phyloP scores from a whole-genome alignment of 2,888 invertebrate species.

The Belgica antarctica region DNA sequence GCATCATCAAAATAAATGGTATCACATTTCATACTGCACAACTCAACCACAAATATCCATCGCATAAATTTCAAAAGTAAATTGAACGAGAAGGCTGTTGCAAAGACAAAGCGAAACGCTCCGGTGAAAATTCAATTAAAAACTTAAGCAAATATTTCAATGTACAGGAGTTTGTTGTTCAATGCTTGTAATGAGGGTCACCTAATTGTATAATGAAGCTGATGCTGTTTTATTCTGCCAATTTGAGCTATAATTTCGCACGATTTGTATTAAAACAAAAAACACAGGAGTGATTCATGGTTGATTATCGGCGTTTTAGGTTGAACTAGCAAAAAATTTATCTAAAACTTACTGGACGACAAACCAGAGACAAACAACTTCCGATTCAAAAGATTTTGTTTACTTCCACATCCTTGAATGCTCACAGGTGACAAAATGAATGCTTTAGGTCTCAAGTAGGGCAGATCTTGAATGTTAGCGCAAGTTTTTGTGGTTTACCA shows the following conservation, averaged over 20 bases:
- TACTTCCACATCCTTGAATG: background rate
- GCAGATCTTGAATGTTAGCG: too few relatives aligned
- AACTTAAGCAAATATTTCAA: background rate
- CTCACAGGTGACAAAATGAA: too few relatives aligned
- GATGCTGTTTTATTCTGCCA: background rate
- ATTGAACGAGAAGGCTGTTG: background rate
- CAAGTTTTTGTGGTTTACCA: too few relatives aligned
- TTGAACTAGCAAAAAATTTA: background rate
- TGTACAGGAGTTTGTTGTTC: background rate
- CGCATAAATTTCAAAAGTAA: background rate
- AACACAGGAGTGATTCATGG: background rate
- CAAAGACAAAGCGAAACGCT: background rate
- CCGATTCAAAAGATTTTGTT: too few relatives aligned
- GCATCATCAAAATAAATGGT: background rate
- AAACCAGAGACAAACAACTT: too few relatives aligned
- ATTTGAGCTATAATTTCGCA: background rate
- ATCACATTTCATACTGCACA: background rate
- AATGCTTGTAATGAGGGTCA: background rate
- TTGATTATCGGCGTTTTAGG: background rate
- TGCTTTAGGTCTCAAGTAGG: too few relatives aligned
- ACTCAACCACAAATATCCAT: background rate
- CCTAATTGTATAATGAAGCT: conserved; percentile 4
- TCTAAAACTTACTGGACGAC: too few relatives aligned
- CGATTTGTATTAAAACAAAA: background rate
- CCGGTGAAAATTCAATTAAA: conserved; percentile 7